phyloP scores from a whole-genome alignment of 2,888 invertebrate species.

The Eudemis profundana region DNA sequence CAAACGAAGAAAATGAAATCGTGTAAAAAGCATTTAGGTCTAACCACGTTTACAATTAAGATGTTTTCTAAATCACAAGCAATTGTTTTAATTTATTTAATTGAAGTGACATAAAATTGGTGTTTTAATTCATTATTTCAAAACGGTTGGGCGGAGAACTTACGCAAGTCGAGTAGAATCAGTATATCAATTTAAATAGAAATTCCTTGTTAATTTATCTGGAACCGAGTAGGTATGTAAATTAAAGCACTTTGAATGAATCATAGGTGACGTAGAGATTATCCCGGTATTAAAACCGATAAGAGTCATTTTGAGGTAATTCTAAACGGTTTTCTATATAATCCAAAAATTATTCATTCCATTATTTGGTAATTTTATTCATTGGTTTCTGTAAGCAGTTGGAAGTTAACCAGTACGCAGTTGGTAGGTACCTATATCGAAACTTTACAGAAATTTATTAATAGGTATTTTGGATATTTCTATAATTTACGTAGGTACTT shows the following conservation, averaged over 20 bases:
- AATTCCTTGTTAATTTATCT: conserved; percentile 28
- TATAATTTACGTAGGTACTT: too few relatives aligned
- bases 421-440: too few relatives aligned
- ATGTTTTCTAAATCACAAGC: conserved; percentile 16
- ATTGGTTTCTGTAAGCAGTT: conserved; percentile 14
- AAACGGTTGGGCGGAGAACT: not conserved
- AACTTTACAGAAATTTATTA: too few relatives aligned
- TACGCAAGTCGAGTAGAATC: conserved; percentile 27
- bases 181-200: conserved; percentile 30
- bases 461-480: too few relatives aligned
- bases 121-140: conserved; percentile 19
- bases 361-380: conserved; percentile 29
- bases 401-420: not conserved
- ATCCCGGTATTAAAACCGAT: conserved; percentile 21
- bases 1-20: conserved; percentile 1
- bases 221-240: conserved; percentile 23
- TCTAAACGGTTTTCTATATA: conserved; percentile 14
- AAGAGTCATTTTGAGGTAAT: conserved; percentile 12
- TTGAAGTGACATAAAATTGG: conserved; percentile 20
- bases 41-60: conserved; percentile 39
- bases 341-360: conserved; percentile 13
- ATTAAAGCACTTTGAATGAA: conserved; percentile 34
- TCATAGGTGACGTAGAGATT: conserved; percentile 30
- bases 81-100: conserved; percentile 32
- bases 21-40: conserved; percentile 23